Evolutionary conservation across 2,797 vertebrate genomes (phyloP).

Genomic region (Phrynocephalus guinanensis): DNA sequence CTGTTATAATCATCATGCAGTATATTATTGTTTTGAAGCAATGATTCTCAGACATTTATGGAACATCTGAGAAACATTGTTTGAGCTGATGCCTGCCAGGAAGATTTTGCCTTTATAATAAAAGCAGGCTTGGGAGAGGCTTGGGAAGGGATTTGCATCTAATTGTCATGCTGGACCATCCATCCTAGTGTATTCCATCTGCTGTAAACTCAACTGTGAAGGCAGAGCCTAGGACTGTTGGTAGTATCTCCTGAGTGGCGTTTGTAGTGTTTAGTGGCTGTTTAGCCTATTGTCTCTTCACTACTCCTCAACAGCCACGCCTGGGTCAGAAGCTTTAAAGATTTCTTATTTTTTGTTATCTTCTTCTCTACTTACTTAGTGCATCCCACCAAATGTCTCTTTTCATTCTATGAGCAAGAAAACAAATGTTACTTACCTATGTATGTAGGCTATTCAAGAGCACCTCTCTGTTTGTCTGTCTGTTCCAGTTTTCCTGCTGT

Average conservation of each 20-base stretch:
- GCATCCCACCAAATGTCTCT: slow-evolving; percentile 69
- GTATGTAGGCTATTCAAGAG: slow-evolving; percentile 69
- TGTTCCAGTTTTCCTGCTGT: slow-evolving; percentile 69
- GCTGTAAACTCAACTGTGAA: slow-evolving; percentile 37
- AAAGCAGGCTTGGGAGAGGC: neutral
- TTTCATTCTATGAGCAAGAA: slow-evolving; percentile 43
- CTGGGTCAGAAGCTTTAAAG: slow-evolving; percentile 67
- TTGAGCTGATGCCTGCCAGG: slow-evolving; percentile 55
- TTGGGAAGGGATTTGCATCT: slow-evolving; percentile 28
- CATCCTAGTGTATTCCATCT: slow-evolving; percentile 4
- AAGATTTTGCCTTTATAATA: slow-evolving; percentile 44
- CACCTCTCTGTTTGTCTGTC: slow-evolving; percentile 61
- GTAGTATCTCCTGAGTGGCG: slow-evolving; percentile 55
- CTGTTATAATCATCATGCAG: neutral
- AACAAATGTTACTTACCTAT: slow-evolving; percentile 59
- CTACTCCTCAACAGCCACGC: slow-evolving; percentile 39
- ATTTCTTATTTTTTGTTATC: slow-evolving; percentile 17
- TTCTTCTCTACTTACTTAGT: slow-evolving; percentile 43
- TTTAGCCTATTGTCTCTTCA: slow-evolving; percentile 30
- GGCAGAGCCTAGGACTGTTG: slow-evolving; percentile 54
- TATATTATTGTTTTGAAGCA: slow-evolving; percentile 5
- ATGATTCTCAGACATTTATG: slow-evolving; percentile 11
- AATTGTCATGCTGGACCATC: slow-evolving; percentile 45
- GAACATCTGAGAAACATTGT: slow-evolving; percentile 39
- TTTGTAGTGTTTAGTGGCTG: slow-evolving; percentile 38